phyloP scores from a whole-genome alignment of 2,113 vertebrate genomes.

The Mormyrus iriodes region DNA sequence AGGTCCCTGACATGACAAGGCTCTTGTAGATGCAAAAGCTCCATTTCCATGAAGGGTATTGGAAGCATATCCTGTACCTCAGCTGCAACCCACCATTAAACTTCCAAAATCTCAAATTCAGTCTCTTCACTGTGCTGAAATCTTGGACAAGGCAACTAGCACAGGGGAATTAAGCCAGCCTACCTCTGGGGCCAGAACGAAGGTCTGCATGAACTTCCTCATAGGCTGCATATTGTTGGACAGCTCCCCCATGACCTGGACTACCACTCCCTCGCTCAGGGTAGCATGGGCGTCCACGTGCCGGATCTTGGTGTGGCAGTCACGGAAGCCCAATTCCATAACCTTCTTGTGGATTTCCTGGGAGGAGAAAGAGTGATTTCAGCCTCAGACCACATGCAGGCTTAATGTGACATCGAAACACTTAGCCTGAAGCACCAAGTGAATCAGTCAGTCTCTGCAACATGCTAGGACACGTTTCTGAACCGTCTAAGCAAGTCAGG shows the following conservation, averaged over 20 bases:
- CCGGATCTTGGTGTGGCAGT: slow-evolving; percentile 93
- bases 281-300: slow-evolving; percentile 95
- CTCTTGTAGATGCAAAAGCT: not conserved
- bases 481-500: not conserved
- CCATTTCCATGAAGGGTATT: not conserved
- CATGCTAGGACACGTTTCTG: not conserved
- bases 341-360: slow-evolving; percentile 93
- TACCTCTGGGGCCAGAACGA: slow-evolving; percentile 93
- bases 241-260: slow-evolving; percentile 96
- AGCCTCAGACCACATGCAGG: not conserved
- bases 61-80: not conserved
- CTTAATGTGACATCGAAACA: not conserved
- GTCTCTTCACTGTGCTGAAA: not conserved
- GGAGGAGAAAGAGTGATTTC: not conserved
- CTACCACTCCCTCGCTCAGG: slow-evolving; percentile 90
- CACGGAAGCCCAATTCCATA: slow-evolving; percentile 89
- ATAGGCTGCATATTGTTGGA: slow-evolving; percentile 97
- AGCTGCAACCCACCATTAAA: not conserved
- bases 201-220: slow-evolving; percentile 97
- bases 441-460: not conserved
- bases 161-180: not conserved
- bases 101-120: not conserved
- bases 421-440: not conserved
- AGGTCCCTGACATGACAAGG: not conserved
- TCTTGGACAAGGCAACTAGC: not conserved